These are phyloP conservation scores for Cheirogaleus medius DNA, from an alignment of 2,113 vertebrate species.

Conservation along the genomic window DNA sequence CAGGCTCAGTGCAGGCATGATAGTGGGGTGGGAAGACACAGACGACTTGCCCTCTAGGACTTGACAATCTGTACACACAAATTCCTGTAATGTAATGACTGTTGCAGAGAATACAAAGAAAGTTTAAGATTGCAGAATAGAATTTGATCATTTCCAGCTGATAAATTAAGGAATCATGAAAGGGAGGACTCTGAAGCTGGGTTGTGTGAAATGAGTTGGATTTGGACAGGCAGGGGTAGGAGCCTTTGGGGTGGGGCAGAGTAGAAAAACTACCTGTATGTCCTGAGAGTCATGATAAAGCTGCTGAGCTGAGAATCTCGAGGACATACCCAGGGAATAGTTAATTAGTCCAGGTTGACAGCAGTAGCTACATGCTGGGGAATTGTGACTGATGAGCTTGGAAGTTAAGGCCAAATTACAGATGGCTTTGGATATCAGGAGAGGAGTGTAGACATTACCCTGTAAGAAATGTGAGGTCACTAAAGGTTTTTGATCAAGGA, in stretches of 20 bases:
- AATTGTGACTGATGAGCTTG: background rate
- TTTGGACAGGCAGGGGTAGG: background rate
- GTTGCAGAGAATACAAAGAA: background rate
- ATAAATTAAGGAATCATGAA: background rate
- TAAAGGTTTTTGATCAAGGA: background rate
- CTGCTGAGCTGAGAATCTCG: background rate
- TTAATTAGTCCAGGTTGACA: background rate
- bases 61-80: background rate
- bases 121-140: background rate
- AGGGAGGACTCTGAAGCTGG: background rate
- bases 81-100: background rate
- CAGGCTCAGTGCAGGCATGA: background rate
- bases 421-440: background rate
- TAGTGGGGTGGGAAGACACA: background rate
- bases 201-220: background rate
- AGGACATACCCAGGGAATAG: background rate
- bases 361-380: background rate
- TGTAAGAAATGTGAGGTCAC: background rate
- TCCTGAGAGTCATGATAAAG: background rate
- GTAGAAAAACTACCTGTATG: background rate
- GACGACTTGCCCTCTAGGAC: background rate
- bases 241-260: background rate
- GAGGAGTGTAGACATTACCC: background rate
- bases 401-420: background rate
- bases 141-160: background rate